Evolutionary conservation across 2,113 vertebrate species (phyloP).

Genomic region (Panthera leo): DNA sequence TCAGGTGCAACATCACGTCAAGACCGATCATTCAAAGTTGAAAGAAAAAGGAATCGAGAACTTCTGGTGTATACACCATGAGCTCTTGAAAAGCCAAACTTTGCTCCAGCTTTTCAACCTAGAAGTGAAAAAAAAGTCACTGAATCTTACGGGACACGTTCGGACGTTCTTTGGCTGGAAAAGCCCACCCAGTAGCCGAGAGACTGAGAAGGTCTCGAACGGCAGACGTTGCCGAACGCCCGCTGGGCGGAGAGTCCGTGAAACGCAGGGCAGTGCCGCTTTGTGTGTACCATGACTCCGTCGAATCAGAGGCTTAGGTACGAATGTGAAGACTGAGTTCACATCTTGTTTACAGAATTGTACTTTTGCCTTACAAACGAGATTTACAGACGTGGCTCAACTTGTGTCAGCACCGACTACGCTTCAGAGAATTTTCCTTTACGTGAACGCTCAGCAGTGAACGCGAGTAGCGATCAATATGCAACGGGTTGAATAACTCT

Average conservation of each 20-base stretch:
- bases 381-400: neutral
- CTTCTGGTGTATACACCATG: neutral
- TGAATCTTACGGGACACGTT: neutral
- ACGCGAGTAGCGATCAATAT: neutral
- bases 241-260: neutral
- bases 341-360: neutral
- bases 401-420: neutral
- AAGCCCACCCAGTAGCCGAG: neutral
- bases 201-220: neutral
- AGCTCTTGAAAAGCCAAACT: slow-evolving; percentile 13
- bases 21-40: neutral
- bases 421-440: neutral
- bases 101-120: neutral
- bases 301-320: neutral
- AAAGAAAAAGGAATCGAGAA: neutral
- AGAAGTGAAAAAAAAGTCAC: slow-evolving; percentile 14
- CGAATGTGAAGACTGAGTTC: neutral
- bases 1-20: neutral
- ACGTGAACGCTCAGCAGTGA: neutral
- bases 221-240: neutral
- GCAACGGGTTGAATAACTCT: neutral
- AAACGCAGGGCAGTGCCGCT: neutral
- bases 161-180: neutral
- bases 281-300: neutral
- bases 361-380: neutral